These are phyloP conservation scores for Trypoxylus dichotomus DNA, from an alignment of 1,140 invertebrate genomes.

Conservation along the genomic window DNA sequence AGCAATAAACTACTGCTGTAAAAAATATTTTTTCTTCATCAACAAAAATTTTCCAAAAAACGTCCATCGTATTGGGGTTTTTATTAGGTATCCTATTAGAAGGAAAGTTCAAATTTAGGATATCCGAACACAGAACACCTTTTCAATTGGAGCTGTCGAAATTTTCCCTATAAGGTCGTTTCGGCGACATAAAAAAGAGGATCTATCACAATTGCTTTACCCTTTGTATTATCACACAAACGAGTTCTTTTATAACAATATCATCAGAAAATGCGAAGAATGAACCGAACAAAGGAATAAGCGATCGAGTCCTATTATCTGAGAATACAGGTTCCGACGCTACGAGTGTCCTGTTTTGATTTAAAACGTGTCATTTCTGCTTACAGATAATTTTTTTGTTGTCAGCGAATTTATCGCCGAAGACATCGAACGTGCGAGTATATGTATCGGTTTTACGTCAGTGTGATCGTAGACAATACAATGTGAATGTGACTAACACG, in stretches of 20 bases:
- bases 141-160: too few species aligned
- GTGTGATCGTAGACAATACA: not conserved
- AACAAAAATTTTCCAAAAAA: too few species aligned
- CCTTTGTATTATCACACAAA: not conserved
- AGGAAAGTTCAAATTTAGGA: too few species aligned
- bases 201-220: not conserved
- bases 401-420: conserved; percentile 23
- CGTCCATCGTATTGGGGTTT: too few species aligned
- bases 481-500: not conserved
- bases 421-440: conserved; percentile 12
- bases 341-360: conserved; percentile 25
- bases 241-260: conserved; percentile 12
- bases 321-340: conserved; percentile 16
- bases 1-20: too few species aligned
- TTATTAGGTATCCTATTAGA: too few species aligned
- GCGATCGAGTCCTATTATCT: conserved; percentile 13
- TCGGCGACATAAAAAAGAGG: too few species aligned
- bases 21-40: too few species aligned
- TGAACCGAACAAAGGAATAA: conserved; percentile 21
- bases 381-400: conserved; percentile 23
- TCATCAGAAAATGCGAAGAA: conserved; percentile 4
- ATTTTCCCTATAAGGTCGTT: too few species aligned
- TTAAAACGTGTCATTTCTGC: conserved; percentile 25
- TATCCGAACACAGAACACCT: too few species aligned
- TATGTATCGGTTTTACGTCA: not conserved